These are phyloP conservation scores for Leistus spinibarbis DNA, from an alignment of 2,888 invertebrate genomes.

Conservation along the genomic window DNA sequence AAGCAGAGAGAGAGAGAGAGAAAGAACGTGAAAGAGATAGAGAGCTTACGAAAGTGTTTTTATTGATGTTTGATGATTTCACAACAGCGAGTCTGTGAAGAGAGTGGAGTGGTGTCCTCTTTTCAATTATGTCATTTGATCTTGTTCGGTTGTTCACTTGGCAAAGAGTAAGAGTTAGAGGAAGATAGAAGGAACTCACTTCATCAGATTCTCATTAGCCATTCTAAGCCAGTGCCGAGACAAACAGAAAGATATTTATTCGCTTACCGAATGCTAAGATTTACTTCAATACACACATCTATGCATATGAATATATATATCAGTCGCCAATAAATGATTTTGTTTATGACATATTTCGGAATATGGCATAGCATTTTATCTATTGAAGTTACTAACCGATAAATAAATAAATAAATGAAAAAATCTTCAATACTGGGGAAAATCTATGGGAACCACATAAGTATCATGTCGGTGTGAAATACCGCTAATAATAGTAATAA, in stretches of 20 bases:
- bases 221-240: neutral
- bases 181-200: neutral
- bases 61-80: neutral
- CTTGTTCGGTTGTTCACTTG: neutral
- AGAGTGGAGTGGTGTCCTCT: neutral
- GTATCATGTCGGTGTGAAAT: neutral
- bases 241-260: too few relatives aligned
- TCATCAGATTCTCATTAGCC: neutral
- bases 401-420: too few relatives aligned
- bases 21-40: too few relatives aligned
- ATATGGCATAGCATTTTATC: too few relatives aligned
- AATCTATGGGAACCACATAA: neutral
- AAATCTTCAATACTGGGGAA: too few relatives aligned
- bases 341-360: neutral
- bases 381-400: too few relatives aligned
- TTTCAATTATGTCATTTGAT: neutral
- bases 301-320: neutral
- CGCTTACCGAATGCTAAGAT: too few relatives aligned
- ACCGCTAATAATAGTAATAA: neutral
- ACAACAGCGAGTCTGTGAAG: neutral
- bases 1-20: neutral
- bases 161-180: neutral
- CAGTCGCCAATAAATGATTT: neutral
- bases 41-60: neutral
- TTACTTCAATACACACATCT: neutral